Evolutionary conservation across 2,888 invertebrate species (phyloP).

Genomic region (Therioaphis trifolii): DNA sequence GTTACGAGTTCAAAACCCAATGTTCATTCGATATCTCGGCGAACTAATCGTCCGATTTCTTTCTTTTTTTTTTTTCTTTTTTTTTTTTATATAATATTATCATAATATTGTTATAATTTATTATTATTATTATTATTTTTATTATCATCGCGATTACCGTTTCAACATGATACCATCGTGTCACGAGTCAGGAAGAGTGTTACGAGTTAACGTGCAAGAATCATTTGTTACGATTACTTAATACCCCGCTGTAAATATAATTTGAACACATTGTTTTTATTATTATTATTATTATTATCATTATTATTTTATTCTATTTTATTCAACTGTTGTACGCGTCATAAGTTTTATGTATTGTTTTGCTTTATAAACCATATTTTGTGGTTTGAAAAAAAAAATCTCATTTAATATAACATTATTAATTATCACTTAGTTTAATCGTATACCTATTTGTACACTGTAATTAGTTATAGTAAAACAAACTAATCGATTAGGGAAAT

Average conservation of each 20-base stretch:
- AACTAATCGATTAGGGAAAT: conserved; percentile 24
- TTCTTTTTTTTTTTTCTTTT: too few species aligned
- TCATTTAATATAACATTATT: conserved; percentile 14
- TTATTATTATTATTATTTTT: too few species aligned
- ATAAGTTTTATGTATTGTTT: conserved; percentile 20
- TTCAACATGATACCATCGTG: too few species aligned
- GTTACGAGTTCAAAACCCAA: background rate
- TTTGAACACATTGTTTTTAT: conserved; percentile 9
- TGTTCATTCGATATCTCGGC: too few species aligned
- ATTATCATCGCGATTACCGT: too few species aligned
- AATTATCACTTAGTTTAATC: conserved; percentile 37
- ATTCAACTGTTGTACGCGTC: background rate
- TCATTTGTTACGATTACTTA: too few species aligned
- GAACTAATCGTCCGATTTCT: too few species aligned
- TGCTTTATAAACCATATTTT: conserved; percentile 24
- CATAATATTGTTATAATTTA: too few species aligned
- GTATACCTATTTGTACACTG: background rate
- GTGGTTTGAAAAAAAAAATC: conserved; percentile 21
- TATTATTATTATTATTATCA: background rate
- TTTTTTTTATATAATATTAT: too few species aligned
- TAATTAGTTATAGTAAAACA: conserved; percentile 27
- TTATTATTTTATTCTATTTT: conserved; percentile 10
- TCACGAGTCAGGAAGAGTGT: too few species aligned
- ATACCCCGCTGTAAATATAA: too few species aligned
- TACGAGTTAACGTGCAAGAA: too few species aligned